Evolutionary conservation across 2,797 vertebrate species (phyloP).

Genomic region (Coranthus polyacanthus): DNA sequence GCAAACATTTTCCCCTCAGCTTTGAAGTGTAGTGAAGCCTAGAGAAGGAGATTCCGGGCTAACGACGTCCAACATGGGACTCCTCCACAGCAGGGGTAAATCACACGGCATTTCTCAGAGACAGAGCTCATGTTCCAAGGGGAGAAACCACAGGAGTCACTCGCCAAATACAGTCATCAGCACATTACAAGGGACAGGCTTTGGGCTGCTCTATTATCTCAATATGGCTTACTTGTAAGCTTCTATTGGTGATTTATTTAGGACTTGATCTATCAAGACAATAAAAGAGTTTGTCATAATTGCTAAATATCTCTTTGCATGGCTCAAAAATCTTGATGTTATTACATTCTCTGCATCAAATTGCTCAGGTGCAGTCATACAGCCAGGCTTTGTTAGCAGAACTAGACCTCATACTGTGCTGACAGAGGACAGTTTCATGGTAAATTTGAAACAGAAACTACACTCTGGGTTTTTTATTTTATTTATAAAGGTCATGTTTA

Average conservation of each 20-base stretch:
- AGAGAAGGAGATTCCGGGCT: constrained; percentile 66
- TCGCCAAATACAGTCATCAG: constrained; percentile 76
- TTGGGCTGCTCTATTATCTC: constrained; percentile 47
- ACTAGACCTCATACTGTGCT: constrained; percentile 24
- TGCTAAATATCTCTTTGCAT: constrained; percentile 23
- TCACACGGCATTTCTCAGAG: constrained; percentile 59
- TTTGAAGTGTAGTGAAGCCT: constrained; percentile 70
- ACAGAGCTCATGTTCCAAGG: constrained; percentile 73
- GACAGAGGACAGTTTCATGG: constrained; percentile 27
- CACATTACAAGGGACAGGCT: constrained; percentile 65
- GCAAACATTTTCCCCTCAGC: constrained; percentile 58
- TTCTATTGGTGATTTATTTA: constrained; percentile 58
- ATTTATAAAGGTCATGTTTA: constrained; percentile 4
- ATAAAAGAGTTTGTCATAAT: neutral
- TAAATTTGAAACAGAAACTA: constrained; percentile 42
- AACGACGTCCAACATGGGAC: constrained; percentile 68
- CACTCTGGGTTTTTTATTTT: neutral
- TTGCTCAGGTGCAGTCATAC: constrained; percentile 32
- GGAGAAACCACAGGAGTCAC: constrained; percentile 74
- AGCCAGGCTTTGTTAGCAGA: constrained; percentile 32
- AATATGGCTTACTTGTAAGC: constrained; percentile 36
- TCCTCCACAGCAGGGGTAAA: constrained; percentile 58
- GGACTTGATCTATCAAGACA: constrained; percentile 17
- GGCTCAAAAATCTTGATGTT: constrained; percentile 20
- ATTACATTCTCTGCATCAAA: constrained; percentile 14